Base-by-base conservation (phyloP, 2,888 invertebrate genomes). In the Mesorhabditis belari region DNA sequence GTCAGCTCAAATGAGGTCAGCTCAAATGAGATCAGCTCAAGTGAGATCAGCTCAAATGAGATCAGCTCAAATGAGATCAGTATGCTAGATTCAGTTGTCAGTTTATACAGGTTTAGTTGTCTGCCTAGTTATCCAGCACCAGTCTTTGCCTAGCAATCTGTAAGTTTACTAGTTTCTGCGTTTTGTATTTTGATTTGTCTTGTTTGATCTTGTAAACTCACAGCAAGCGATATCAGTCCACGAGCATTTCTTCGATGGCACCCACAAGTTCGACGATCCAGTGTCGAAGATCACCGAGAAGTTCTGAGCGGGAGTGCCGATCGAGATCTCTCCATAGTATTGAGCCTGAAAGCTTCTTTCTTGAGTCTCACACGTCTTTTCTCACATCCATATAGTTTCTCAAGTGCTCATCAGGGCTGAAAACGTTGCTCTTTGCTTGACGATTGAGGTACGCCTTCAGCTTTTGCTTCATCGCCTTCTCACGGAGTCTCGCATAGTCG, bases 251-350 rank as follows among this genome's bases (percentile, higher is more conserved):
- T 94, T 93, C 12, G 95, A 95, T 4, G 98, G 98, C 62, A 98
- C 89, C 98, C 98, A 98, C 60, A 99, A 86, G 84, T 99, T 98
- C 50, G 95, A 93, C 3, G 95, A 96, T 66, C 98, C 98, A 0
- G 96, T 98, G 84, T 98, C 98, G 84, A 98, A 98, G 63, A 98
- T 89, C 66, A 96, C 95, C 24, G 82, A 82, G 77, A 86, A 85
- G 27, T 73, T 70, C 73, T 86, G 85, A 6, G 80, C 74, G 4
- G 85, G 85, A 19, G 83, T 83, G 54, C 85, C 85, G 57, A 85
- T 85, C 2, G 77, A 69, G 58, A 85, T 85, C 28, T 70, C 80
- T 49, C 85, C 85, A 76, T 83, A 85, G 74, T 85, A 85, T 72
- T 85, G 85, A 5, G 85, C 85, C 85, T 81, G 61, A 60, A 71